Conservation (phyloP, 1,140 invertebrate genomes). For the Scylla paramamosain region DNA sequence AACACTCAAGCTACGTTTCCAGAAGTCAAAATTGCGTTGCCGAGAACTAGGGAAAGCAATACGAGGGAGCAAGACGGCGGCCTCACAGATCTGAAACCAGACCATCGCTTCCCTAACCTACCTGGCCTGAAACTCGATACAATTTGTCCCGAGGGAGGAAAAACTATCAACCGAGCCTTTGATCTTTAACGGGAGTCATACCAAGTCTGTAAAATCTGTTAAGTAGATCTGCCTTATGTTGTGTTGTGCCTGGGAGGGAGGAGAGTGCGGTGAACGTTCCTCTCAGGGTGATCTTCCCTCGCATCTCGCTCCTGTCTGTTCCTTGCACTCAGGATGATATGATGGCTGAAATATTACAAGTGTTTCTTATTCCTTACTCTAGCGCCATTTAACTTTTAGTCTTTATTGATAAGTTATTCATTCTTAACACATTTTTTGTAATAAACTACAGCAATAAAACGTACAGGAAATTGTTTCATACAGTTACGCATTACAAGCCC, state of each 20-base stretch:
- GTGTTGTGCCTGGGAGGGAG: background rate
- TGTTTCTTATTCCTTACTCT: no score
- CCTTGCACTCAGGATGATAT: background rate
- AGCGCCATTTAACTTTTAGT: no score
- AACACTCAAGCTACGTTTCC: background rate
- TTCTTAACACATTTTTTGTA: no score
- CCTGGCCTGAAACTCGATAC: background rate
- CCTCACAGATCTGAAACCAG: background rate
- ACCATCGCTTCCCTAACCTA: background rate
- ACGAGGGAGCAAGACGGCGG: background rate
- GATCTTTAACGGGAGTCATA: slow-evolving; percentile 22
- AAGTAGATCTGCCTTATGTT: slow-evolving; percentile 6
- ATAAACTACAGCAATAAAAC: no score
- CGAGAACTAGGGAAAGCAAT: background rate
- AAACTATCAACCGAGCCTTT: slow-evolving; percentile 22
- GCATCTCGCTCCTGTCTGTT: background rate
- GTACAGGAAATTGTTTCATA: no score
- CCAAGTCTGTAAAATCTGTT: background rate
- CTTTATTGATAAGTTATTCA: no score
- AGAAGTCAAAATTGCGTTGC: background rate
- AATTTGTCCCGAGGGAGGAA: background rate
- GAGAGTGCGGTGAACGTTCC: background rate
- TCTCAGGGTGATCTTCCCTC: background rate
- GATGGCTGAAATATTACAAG: no score
- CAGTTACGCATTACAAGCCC: no score